Evolutionary conservation across 2,797 vertebrate species (phyloP), one percentile per base, ranked within the genome.

Genomic region (Enoplosus armatus): DNA sequence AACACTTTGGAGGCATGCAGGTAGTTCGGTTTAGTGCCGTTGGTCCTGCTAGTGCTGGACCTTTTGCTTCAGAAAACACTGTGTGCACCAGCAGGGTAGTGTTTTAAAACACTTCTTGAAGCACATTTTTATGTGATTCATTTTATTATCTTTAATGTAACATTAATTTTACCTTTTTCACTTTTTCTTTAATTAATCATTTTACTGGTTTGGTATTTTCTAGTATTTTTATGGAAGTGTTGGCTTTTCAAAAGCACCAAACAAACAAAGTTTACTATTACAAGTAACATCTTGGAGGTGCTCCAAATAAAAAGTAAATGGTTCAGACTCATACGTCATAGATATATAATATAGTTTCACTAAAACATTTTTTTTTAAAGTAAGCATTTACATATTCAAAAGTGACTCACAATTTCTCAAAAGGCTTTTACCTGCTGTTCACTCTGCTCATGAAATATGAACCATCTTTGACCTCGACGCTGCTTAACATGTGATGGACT

Each of bases 71-170:
- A 70, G 24, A 63, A 56, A 56, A 37, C 10, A 39, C 26, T 24
- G 15, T 27, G 20, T 71, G 35, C 20, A 48, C 39, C 41, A 62
- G 29, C 24, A 48, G 35, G 14, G 7, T n/a, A 9, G 14, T 27
- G 48, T 70, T 35, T 26, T 39, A 35, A 2, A 53, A 58, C 22
- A 51, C 10, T 26, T 8, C 11, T 18, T 16, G 4, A 64, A 33
- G 56, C 8, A 22, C 29, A 6, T 66, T 61, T 59, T 66, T 35
- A 41, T 33, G 33, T 15, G 22, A 64, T 69, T 26, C 2, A 16
- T 58, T 75, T 41, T 1, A 61, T 60, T 8, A 75, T 51, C n/a
- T 67, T 68, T 63, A 39, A 72, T 68, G 22, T 8, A 63, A 33
- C n/a, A 68, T 48, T 10, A 1, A 7, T 55, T 61, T 64, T 0